A percentile compares a stretch with the other conserved stretches of the same genome.
Evolutionary conservation across 2,797 vertebrate species (phyloP).

Genomic region (Epinephelus coioides): DNA sequence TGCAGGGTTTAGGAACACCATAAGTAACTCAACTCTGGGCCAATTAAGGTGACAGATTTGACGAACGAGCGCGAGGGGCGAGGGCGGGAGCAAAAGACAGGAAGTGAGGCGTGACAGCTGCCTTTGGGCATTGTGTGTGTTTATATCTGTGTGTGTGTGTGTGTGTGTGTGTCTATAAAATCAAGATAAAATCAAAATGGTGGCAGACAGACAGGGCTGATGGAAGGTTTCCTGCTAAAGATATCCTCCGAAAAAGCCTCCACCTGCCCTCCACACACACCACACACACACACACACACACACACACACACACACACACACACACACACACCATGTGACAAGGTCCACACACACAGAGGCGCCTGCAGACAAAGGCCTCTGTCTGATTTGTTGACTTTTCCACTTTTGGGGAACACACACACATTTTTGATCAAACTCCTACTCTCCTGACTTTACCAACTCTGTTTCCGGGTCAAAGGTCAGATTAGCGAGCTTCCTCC

Average conservation of each 20-base stretch:
- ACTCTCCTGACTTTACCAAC: constrained; percentile 27
- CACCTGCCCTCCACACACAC: constrained; percentile 66
- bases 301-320: constrained; percentile 26
- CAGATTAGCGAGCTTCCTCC: constrained; percentile 72
- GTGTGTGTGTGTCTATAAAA: constrained; percentile 62
- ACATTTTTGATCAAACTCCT: constrained; percentile 51
- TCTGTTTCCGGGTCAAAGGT: constrained; percentile 77
- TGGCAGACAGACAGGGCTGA: constrained; percentile 77
- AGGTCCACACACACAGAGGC: constrained; percentile 61
- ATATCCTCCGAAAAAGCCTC: constrained; percentile 67
- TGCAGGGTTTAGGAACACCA: constrained; percentile 50
- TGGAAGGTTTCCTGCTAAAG: constrained; percentile 82
- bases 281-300: constrained; percentile 52
- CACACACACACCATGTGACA: constrained; percentile 43
- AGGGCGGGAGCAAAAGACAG: constrained; percentile 71
- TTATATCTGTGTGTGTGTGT: constrained; percentile 31
- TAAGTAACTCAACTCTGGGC: constrained; percentile 72
- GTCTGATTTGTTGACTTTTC: constrained; percentile 75
- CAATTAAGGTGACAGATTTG: constrained; percentile 86
- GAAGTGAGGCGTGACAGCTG: constrained; percentile 85
- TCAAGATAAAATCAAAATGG: constrained; percentile 82
- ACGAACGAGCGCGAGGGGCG: constrained; percentile 71
- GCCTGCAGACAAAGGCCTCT: constrained; percentile 73
- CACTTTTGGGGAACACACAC: constrained; percentile 52
- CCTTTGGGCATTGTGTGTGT: constrained; percentile 72